Conservation (phyloP, 1,140 invertebrate species). For the Brachionus asplanchnoidis region DNA sequence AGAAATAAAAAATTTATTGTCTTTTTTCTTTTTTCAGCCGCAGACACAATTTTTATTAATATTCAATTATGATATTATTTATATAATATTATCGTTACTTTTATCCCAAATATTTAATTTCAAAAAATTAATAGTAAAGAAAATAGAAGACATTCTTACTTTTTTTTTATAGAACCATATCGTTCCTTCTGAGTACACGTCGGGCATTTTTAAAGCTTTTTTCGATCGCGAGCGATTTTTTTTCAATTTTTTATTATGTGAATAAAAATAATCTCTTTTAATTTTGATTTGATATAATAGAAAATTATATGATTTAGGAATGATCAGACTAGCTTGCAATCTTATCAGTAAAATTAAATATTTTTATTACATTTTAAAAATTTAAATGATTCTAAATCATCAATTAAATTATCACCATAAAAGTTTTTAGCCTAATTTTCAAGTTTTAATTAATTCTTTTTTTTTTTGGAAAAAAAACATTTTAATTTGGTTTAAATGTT, state of each 20-base stretch:
- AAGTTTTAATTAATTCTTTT: not conserved
- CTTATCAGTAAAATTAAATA: not conserved
- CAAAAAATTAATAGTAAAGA: too few relatives aligned
- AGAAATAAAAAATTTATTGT: not conserved
- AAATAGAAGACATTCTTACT: not conserved
- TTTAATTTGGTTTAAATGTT: not conserved
- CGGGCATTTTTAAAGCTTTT: not conserved
- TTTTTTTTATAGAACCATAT: not conserved
- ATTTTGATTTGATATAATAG: not conserved
- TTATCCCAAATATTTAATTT: too few relatives aligned
- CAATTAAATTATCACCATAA: not conserved
- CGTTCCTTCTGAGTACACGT: not conserved
- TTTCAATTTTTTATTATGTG: not conserved
- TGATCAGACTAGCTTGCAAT: not conserved
- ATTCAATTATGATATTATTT: too few relatives aligned
- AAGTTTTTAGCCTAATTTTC: not conserved
- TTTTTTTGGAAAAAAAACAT: too few relatives aligned
- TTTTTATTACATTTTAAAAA: not conserved
- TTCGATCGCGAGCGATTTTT: not conserved
- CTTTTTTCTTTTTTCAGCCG: not conserved
- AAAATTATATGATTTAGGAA: not conserved
- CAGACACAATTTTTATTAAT: too few relatives aligned
- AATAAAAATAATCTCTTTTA: not conserved
- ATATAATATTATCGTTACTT: too few relatives aligned
- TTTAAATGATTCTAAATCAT: not conserved